Percentiles rank a stretch among this genome's conserved stretches.
Conservation (phyloP, 2,797 vertebrate species). For the Lophotriccus pileatus region DNA sequence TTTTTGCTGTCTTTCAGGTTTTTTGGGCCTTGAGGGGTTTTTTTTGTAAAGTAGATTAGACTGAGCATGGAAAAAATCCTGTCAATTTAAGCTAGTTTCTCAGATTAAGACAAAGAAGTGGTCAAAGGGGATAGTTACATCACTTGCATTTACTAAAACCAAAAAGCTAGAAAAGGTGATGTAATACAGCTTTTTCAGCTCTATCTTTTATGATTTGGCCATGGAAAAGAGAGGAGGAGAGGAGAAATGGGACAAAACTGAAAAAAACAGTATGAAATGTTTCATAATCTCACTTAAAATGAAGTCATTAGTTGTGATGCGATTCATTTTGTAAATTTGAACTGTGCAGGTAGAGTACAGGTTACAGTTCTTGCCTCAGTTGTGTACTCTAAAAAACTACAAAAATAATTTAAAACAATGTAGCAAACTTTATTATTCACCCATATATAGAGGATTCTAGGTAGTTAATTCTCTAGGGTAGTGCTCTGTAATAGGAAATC, state of each 20-base stretch:
- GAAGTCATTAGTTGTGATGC: not conserved
- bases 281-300: not conserved
- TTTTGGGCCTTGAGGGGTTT: rapidly evolving
- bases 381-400: not conserved
- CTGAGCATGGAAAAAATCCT: not conserved
- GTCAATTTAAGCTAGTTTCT: not conserved
- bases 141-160: not conserved
- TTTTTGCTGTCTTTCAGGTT: not conserved
- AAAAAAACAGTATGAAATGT: not conserved
- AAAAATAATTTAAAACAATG: not conserved
- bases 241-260: not conserved
- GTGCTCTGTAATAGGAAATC: not conserved
- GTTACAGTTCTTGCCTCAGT: not conserved
- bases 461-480: not conserved
- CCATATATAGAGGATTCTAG: not conserved
- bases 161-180: not conserved
- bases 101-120: not conserved
- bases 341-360: not conserved
- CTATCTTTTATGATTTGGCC: not conserved
- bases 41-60: not conserved
- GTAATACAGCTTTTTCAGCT: not conserved
- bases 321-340: not conserved
- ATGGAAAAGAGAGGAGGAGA: not conserved
- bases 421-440: not conserved
- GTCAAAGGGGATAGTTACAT: not conserved